Evolutionary conservation across 2,888 invertebrate species (phyloP), one percentile per base, ranked within the genome.

Genomic region (Alcis repandata): DNA sequence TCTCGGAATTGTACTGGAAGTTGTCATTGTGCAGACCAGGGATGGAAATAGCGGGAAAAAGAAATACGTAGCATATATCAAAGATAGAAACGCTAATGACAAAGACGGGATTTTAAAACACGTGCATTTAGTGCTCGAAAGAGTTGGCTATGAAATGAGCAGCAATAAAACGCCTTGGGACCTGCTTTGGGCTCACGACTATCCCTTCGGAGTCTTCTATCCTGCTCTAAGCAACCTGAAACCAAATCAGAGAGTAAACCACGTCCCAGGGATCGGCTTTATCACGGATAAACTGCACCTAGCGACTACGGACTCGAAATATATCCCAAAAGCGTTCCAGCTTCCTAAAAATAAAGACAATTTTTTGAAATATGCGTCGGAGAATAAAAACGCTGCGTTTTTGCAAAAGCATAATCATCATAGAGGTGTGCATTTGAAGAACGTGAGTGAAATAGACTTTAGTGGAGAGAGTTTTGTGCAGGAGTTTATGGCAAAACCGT

Each of bases 401-500:
- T 97, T 99, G 22, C 96, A 98, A 82, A 99, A 99, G 86, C 96
- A 97, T 78, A 99, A 98, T 85, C 96, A 96, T 74, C 99, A 99
- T 84, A 93, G 99, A 71, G 97, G 98, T 59, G 98, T 99, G 52
- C 93, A 94, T 78, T 96, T 99, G 61, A 95, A 95, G 75, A 94
- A 95, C 70, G 91, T 96, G 45, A 90, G 94, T 4, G 95, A 96
- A 59, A 94, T 98, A 51, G 95, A 98, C 86, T 88, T 98, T 62
- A 91, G 94, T 46, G 95, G 94, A 36, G 96, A 96, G 59, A 96
- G 96, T 57, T 99, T 99, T 86, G 95, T 99, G 2, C 99, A 99
- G 83, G 97, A 98, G 86, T 99, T 96, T 86, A 94, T 99, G 20
- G 96, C 96, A 73, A 96, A 96, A 70, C 99, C 99, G 4, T 95